Evolutionary conservation across 2,113 vertebrate species (phyloP).

Genomic region (Ranitomeya imitator): DNA sequence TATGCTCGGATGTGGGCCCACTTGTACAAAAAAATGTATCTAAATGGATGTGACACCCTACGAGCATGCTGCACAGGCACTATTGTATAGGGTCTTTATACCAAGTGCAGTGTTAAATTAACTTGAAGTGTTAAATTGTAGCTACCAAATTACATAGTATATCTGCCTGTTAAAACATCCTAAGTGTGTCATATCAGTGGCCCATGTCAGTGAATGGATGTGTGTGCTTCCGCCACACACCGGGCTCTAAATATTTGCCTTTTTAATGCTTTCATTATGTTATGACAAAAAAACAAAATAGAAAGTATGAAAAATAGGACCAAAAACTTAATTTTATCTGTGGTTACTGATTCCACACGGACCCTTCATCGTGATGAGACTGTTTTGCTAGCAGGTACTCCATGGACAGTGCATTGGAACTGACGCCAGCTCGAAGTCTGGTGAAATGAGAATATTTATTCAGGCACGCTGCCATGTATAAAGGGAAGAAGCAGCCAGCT

Average conservation of each 20-base stretch:
- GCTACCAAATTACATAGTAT: background rate
- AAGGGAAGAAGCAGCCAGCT: constrained; percentile 11
- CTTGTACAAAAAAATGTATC: too few relatives aligned
- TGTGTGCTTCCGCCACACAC: background rate
- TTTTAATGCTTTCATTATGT: background rate
- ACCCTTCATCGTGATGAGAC: background rate
- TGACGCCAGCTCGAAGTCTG: constrained; percentile 19
- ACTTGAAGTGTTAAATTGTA: background rate
- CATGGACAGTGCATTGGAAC: constrained; percentile 10
- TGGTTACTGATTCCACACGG: background rate
- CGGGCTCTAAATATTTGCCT: background rate
- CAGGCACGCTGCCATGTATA: constrained; percentile 33
- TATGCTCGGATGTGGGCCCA: too few relatives aligned
- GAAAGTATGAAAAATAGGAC: too few relatives aligned
- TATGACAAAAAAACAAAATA: too few relatives aligned
- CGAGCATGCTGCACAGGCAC: too few relatives aligned
- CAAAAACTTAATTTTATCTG: too few relatives aligned
- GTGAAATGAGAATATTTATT: constrained; percentile 48
- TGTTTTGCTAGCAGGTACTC: constrained; percentile 8
- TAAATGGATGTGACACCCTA: too few relatives aligned
- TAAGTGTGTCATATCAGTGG: background rate
- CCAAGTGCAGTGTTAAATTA: too few relatives aligned
- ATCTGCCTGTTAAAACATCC: background rate
- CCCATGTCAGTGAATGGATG: background rate
- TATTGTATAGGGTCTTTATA: too few relatives aligned